Conservation (phyloP, 2,113 vertebrate genomes). For the Deroptyus accipitrinus region DNA sequence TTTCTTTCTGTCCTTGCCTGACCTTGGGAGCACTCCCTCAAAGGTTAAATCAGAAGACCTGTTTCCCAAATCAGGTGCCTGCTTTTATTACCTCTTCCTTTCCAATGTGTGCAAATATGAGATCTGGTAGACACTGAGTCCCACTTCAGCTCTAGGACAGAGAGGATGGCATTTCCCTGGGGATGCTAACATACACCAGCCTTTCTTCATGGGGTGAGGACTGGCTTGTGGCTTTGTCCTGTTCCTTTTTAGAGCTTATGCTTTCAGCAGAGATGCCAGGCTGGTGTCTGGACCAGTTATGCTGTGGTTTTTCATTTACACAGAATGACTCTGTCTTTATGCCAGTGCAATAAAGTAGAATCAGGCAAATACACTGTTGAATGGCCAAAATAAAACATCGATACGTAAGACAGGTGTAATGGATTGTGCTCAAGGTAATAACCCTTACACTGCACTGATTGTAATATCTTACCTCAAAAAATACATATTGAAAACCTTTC, state of each 20-base stretch:
- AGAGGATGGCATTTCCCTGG: accelerated
- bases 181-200: not conserved
- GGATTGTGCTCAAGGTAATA: not conserved
- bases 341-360: not conserved
- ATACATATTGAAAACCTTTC: not conserved
- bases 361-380: not conserved
- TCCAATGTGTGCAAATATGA: not conserved
- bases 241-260: not conserved
- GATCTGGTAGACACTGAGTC: not conserved
- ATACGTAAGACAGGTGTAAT: not conserved
- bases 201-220: accelerated
- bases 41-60: not conserved
- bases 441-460: too few species aligned
- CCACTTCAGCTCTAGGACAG: not conserved
- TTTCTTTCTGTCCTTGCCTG: not conserved
- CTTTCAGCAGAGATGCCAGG: not conserved
- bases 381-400: not conserved
- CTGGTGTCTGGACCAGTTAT: not conserved
- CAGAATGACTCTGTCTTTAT: not conserved
- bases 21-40: accelerated
- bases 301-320: not conserved
- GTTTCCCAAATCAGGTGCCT: not conserved
- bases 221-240: not conserved
- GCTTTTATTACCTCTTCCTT: not conserved
- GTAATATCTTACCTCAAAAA: not conserved